Evolutionary conservation across 2,113 vertebrate genomes (phyloP).

Genomic region (Erythrolamprus reginae): DNA sequence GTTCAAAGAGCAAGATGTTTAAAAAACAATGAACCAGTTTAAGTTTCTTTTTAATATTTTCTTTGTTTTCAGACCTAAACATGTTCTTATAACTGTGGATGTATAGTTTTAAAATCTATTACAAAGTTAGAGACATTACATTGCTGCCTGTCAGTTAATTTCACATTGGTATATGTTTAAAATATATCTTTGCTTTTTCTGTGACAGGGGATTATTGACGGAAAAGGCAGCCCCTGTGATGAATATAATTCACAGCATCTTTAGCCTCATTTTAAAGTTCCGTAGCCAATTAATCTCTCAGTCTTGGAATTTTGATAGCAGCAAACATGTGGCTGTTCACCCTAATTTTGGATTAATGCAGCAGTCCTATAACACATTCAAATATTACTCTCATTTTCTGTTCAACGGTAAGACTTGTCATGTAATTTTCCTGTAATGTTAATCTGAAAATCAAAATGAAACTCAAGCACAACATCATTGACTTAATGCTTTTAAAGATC

Average conservation of each 20-base stretch:
- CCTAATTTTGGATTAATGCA: constrained; percentile 94
- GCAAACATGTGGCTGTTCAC: constrained; percentile 79
- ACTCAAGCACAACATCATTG: not conserved
- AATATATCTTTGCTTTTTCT: not conserved
- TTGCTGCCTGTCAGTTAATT: not conserved
- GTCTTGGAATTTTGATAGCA: constrained; percentile 81
- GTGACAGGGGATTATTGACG: constrained; percentile 84
- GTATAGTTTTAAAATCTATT: not conserved
- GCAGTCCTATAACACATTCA: constrained; percentile 95
- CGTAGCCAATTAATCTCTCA: constrained; percentile 92
- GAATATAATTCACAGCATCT: constrained; percentile 97
- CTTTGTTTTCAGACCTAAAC: not conserved
- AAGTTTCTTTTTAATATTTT: not conserved
- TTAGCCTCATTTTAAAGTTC: constrained; percentile 95
- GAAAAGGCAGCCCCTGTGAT: constrained; percentile 96
- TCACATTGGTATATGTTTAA: not conserved
- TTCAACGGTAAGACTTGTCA: constrained; percentile 85
- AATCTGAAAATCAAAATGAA: not conserved
- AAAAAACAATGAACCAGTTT: not conserved
- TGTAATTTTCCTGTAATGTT: not conserved
- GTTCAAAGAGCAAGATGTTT: not conserved
- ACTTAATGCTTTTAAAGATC: not conserved
- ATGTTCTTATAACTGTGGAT: not conserved
- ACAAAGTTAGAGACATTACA: not conserved
- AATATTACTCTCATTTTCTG: constrained; percentile 97